Evolutionary conservation across 23 tunicate species (phyloP).

Genomic region (Oikopleura albicans): DNA sequence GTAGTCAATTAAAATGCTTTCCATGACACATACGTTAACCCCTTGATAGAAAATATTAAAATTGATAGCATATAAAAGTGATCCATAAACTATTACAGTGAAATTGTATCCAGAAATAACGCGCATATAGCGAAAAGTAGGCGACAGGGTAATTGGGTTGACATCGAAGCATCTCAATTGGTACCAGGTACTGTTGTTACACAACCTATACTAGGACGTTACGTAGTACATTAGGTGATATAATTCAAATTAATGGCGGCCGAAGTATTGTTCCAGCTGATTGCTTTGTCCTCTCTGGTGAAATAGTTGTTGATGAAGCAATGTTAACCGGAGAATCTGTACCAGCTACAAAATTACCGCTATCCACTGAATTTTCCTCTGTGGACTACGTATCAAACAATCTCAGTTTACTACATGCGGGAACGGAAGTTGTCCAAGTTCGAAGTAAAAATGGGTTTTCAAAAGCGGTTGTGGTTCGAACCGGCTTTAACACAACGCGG

Average conservation of each 20-base stretch:
- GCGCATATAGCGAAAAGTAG: background rate
- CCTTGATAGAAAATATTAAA: no score
- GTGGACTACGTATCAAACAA: slow-evolving; percentile 22
- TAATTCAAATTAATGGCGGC: no score
- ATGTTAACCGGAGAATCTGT: slow-evolving; percentile 94
- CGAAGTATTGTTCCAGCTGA: background rate
- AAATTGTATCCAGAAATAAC: background rate
- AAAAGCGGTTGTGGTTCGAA: slow-evolving; percentile 63
- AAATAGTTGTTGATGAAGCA: slow-evolving; percentile 47
- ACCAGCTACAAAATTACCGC: slow-evolving; percentile 66
- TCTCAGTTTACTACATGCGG: slow-evolving; percentile 42
- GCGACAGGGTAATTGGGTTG: background rate
- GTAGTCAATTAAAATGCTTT: no score
- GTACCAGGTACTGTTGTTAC: background rate
- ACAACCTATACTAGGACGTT: background rate
- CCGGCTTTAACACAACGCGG: slow-evolving; percentile 69
- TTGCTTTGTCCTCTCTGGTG: background rate
- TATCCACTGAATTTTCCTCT: slow-evolving; percentile 27
- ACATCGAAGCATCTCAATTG: background rate
- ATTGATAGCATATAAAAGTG: no score
- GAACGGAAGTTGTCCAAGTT: slow-evolving; percentile 74
- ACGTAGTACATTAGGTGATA: no score
- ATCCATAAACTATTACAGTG: no score
- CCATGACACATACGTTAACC: no score
- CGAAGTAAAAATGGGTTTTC: slow-evolving; percentile 42